These are phyloP conservation scores for Stigmatopora argus DNA, from an alignment of 2,113 vertebrate genomes.

Conservation along the genomic window DNA sequence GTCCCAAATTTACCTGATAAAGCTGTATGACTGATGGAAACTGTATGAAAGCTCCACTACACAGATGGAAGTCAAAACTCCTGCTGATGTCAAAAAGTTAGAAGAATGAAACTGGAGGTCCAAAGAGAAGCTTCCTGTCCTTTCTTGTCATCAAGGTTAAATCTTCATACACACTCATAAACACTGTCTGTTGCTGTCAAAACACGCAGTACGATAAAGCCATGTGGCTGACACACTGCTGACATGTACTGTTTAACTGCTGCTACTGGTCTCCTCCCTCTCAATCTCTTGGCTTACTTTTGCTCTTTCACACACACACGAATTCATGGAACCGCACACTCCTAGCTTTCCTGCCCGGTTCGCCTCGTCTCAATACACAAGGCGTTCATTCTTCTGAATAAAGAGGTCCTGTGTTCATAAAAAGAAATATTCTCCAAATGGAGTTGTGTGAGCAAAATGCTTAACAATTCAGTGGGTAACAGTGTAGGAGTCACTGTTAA, in stretches of 20 bases:
- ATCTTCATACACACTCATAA: conserved; percentile 2
- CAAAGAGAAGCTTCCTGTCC: conserved; percentile 29
- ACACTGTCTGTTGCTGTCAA: conserved; percentile 25
- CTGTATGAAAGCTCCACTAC: conserved; percentile 13
- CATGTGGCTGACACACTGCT: conserved; percentile 52
- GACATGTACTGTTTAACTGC: conserved; percentile 44
- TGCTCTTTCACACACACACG: conserved; percentile 13
- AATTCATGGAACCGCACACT: conserved; percentile 12
- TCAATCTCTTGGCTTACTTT: conserved; percentile 16
- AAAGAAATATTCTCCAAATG: conserved; percentile 18
- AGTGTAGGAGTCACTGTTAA: conserved; percentile 1
- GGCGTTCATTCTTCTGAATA: conserved; percentile 61
- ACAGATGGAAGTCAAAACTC: conserved; percentile 11
- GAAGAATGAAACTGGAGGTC: conserved; percentile 7
- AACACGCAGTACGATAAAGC: conserved; percentile 41
- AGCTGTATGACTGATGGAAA: not conserved
- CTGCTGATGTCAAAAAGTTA: conserved; percentile 13
- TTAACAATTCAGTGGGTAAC: conserved; percentile 3
- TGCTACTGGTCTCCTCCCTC: conserved; percentile 32
- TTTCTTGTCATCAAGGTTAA: conserved; percentile 14
- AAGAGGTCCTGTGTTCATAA: conserved; percentile 55
- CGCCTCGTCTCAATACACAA: conserved; percentile 61
- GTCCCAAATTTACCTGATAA: conserved; percentile 35
- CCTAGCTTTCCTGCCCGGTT: conserved; percentile 23
- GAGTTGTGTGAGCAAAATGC: conserved; percentile 11